phyloP scores from a whole-genome alignment of 2,113 vertebrate species.

The cattle (Bos taurus) region DNA sequence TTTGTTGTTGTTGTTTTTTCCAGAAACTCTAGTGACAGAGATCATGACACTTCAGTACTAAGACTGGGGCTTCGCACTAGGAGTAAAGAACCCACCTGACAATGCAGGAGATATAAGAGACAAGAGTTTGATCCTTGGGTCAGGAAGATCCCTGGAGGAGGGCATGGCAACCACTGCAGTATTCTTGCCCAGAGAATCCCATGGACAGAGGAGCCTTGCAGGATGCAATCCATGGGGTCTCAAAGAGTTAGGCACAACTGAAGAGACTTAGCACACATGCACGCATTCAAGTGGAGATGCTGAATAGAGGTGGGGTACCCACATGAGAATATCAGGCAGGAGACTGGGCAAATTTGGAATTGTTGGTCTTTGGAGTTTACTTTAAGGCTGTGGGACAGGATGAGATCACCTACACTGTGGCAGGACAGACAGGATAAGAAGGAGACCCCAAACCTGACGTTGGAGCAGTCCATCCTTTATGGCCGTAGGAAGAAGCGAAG shows the following conservation, averaged over 20 bases:
- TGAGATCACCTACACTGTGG: background rate
- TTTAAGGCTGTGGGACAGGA: background rate
- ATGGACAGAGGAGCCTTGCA: background rate
- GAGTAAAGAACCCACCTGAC: background rate
- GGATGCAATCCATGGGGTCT: background rate
- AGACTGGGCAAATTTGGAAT: background rate
- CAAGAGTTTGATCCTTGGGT: background rate
- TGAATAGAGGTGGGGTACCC: background rate
- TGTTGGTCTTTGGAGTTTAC: background rate
- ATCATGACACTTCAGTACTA: background rate
- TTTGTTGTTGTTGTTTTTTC: background rate
- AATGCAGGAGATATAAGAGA: background rate
- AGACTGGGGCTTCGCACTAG: background rate
- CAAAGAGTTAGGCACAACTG: background rate
- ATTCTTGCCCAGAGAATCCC: background rate
- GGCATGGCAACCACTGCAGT: background rate
- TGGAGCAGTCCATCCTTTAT: background rate
- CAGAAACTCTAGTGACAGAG: background rate
- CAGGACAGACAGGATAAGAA: background rate
- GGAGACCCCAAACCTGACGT: background rate
- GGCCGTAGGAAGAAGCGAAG: background rate
- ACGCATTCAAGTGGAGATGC: background rate
- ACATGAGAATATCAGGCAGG: background rate
- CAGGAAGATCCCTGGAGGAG: background rate
- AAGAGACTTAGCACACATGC: background rate